Evolutionary conservation across 2,888 invertebrate genomes (phyloP), one percentile per base, ranked within the genome.

Genomic region (Spatulosminthurus flaviceps): DNA sequence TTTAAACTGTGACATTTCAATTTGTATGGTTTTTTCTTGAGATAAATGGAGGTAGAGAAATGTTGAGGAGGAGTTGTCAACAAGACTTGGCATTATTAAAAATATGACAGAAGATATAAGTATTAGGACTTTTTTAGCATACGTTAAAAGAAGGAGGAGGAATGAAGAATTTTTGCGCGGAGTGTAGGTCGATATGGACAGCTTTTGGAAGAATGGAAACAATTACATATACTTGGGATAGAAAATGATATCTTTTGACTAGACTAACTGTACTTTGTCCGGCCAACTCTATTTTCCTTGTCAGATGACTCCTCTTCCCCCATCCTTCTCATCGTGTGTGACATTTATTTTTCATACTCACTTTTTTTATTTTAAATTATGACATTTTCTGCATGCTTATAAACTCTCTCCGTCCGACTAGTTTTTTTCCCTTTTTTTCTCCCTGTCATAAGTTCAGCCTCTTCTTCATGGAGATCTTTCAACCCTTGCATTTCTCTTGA

Each of bases 311-410:
- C 77, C 72, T 78, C 70, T 78, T 51, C 51, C 51, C n/a, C 51
- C 78, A 79, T 78, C 79, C 75, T 67, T 74, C 69, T 74, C 80
- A 75, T 80, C 82, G 79, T 79, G 80, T 81, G 79, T 82, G 80
- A 81, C 82, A 78, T 78, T 80, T 79, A 80, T 79, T 77, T 76
- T 81, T 79, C 69, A 69, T 69, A 29, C 69, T 79, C 79, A 51
- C 51, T 51, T 51, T 51, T 51, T 51, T 51, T n/a, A n/a, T 51
- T 51, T 51, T n/a, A n/a, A 51, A 51, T 51, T 51, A 51, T 51
- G 51, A 51, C 51, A 51, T 51, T 51, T 77, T 77, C 74, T 77
- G 78, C 73, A 64, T 51, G 67, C 74, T 72, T 51, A 19, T n/a
- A n/a, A n/a, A n/a, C n/a, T n/a, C n/a, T n/a, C 2, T 70, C 64